Evolutionary conservation across 2,797 vertebrate species (phyloP), one percentile per base, ranked within the genome.

Genomic region (Chrysocyon brachyurus): DNA sequence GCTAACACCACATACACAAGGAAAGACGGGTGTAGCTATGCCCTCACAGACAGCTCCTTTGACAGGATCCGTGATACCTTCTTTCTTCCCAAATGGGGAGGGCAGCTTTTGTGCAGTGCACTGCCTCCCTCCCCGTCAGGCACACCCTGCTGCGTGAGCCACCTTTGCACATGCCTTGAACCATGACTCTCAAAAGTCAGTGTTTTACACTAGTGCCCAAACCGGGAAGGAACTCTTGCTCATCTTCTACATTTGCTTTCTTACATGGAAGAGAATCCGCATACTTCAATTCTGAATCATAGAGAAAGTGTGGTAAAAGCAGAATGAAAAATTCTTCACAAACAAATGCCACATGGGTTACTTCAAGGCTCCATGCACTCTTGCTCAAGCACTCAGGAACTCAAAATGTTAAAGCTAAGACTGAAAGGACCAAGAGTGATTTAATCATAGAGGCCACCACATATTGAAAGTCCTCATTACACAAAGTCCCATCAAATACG

Each of bases 251-350:
- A 19, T 87, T 89, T 97, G 77, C 81, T 88, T 92, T 92, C 83
- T 93, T 83, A 75, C 59, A 66, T 90, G 63, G 75, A 94, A 91
- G 81, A 94, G 70, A 96, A 95, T 52, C 72, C 91, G 52, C 81
- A 95, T 85, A 81, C 59, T 96, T 96, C 84, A 90, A 59, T 90
- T 95, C 91, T 94, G 96, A 98, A 95, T 98, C 95, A 96, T 54
- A 95, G 68, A 93, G 86, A 96, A 87, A 57, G 49, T 90, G 96
- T 70, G 90, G 96, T 85, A 87, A 96, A 95, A 61, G n/a, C 70
- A 81, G 79, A 96, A 87, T 54, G 83, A 93, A 77, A 94, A 95
- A 94, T 93, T 91, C 61, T 95, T 89, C 92, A n/a, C 70, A 75
- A 85, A 89, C 19, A 94, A 82, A 97, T 91, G 28, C 40, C 73